These are phyloP conservation scores for Neodiprion fabricii DNA, from an alignment of 1,140 invertebrate genomes.

Conservation along the genomic window DNA sequence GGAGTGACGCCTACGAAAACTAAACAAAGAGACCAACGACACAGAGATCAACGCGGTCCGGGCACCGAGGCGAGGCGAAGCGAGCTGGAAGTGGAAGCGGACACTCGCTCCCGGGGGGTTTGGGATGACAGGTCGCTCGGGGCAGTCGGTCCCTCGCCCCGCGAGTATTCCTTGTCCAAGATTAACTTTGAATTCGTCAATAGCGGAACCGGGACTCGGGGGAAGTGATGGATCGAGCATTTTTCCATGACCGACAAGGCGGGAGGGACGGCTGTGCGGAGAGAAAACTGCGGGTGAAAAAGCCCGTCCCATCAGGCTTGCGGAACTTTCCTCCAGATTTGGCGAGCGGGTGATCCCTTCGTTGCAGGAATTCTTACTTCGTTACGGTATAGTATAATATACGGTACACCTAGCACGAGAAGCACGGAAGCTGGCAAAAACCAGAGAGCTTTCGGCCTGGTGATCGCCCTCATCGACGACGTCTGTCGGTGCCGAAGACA, in stretches of 20 bases:
- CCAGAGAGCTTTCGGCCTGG: too few relatives aligned
- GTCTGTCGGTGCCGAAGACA: too few relatives aligned
- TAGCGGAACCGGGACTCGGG: background rate
- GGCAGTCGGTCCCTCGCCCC: conserved; percentile 21
- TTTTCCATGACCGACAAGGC: conserved; percentile 31
- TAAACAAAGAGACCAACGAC: background rate
- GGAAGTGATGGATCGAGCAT: conserved; percentile 33
- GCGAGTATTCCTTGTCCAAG: conserved; percentile 36
- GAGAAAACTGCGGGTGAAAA: too few relatives aligned
- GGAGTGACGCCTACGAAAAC: too few relatives aligned
- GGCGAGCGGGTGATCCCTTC: too few relatives aligned
- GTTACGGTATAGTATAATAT: too few relatives aligned
- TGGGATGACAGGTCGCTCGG: conserved; percentile 47
- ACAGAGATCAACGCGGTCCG: conserved; percentile 45
- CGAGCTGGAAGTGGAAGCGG: background rate
- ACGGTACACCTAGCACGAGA: too few relatives aligned
- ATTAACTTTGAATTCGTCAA: conserved; percentile 47
- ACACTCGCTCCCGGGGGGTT: conserved; percentile 41
- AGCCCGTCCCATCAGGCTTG: too few relatives aligned
- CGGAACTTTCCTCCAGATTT: too few relatives aligned
- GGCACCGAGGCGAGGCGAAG: conserved; percentile 37
- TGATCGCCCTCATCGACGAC: too few relatives aligned
- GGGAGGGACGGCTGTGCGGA: background rate
- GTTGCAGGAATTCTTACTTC: too few relatives aligned
- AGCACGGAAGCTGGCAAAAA: too few relatives aligned